Percentiles rank a stretch among this genome's conserved stretches.
These are phyloP conservation scores for Ypsolopha scabrella DNA, from an alignment of 2,888 invertebrate species.

Conservation along the genomic window DNA sequence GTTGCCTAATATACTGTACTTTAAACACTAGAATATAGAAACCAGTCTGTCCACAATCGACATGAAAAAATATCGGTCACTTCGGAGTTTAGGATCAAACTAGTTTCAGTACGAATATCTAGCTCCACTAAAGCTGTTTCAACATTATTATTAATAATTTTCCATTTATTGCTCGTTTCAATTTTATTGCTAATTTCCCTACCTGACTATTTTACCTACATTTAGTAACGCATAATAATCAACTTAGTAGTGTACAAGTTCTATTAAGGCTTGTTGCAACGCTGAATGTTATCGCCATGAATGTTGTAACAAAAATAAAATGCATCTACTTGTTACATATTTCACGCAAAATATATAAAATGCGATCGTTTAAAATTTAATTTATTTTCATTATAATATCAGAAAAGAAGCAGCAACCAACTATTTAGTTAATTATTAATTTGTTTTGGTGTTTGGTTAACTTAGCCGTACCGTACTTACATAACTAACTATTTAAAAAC, in stretches of 20 bases:
- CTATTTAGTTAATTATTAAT: neutral
- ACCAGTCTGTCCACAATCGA: slow-evolving; percentile 41
- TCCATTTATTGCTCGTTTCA: slow-evolving; percentile 16
- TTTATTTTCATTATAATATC: neutral
- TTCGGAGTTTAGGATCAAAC: slow-evolving; percentile 45
- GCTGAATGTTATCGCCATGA: neutral
- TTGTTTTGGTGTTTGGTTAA: neutral
- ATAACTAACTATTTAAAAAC: slow-evolving; percentile 38
- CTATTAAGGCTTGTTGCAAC: slow-evolving; percentile 1
- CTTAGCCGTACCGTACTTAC: neutral
- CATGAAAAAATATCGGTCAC: slow-evolving; percentile 63
- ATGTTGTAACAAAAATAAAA: neutral
- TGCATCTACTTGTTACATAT: neutral
- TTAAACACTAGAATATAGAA: slow-evolving; percentile 27
- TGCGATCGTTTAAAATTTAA: neutral
- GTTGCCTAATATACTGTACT: slow-evolving; percentile 18
- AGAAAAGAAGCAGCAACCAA: too few relatives aligned
- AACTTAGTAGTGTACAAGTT: neutral
- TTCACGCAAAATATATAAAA: neutral
- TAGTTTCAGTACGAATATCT: slow-evolving; percentile 63
- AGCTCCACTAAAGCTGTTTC: slow-evolving; percentile 59
- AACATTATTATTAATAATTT: slow-evolving; percentile 27
- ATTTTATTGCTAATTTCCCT: slow-evolving; percentile 44
- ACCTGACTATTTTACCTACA: slow-evolving; percentile 35
- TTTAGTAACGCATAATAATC: slow-evolving; percentile 19